Conservation (phyloP, 2,888 invertebrate species). For the Crematogaster levior region DNA sequence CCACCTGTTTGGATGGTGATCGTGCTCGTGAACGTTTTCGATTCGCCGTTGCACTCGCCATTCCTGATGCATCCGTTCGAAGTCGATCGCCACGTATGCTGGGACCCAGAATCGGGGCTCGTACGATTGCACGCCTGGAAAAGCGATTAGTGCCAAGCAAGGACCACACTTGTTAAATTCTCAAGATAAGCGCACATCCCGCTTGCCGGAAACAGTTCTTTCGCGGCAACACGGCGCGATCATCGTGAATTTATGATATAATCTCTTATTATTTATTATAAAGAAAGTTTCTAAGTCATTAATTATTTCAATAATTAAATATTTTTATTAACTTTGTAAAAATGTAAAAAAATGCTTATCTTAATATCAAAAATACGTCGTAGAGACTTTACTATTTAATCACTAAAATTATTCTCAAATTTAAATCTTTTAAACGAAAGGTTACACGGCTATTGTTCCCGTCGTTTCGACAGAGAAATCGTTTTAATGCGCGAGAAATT, state of each 20-base stretch:
- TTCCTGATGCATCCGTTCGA: constrained; percentile 72
- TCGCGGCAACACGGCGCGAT: background rate
- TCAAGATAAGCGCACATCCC: constrained; percentile 13
- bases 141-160: constrained; percentile 83
- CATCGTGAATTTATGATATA: background rate
- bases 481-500: constrained; percentile 36
- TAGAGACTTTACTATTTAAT: no score
- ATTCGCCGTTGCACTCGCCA: constrained; percentile 75
- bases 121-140: constrained; percentile 80
- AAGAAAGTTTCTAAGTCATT: background rate
- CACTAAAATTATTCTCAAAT: no score
- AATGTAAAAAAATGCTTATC: background rate
- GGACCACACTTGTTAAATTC: constrained; percentile 70
- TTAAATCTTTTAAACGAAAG: background rate
- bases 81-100: constrained; percentile 55
- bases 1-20: constrained; percentile 82
- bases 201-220: background rate
- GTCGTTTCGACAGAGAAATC: background rate
- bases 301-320: background rate
- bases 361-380: background rate
- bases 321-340: background rate
- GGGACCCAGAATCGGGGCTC: constrained; percentile 74
- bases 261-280: constrained; percentile 5
- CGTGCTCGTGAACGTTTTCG: constrained; percentile 84
- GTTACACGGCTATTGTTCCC: background rate